phyloP scores from a whole-genome alignment of 2,113 vertebrate genomes.

The Lichenostomus cassidix region DNA sequence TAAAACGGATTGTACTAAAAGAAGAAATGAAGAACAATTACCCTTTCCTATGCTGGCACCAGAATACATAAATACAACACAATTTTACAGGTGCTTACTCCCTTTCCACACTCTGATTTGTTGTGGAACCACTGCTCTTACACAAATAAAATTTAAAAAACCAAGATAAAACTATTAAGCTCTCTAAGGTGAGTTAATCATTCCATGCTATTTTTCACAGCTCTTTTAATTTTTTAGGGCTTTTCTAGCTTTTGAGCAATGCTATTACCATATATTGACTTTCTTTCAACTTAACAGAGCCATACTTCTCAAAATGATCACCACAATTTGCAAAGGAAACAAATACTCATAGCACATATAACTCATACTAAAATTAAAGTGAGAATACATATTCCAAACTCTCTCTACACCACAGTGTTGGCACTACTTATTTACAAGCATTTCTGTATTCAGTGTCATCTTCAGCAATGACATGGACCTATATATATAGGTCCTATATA shows the following conservation, averaged over 20 bases:
- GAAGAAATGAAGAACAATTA: neutral
- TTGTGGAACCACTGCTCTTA: neutral
- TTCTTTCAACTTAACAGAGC: neutral
- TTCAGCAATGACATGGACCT: neutral
- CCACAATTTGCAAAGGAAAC: neutral
- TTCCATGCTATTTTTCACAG: neutral
- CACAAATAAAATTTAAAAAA: neutral
- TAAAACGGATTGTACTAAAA: neutral
- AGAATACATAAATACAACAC: neutral
- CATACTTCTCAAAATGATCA: neutral
- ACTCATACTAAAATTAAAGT: neutral
- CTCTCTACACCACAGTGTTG: neutral
- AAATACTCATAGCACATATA: neutral
- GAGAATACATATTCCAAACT: neutral
- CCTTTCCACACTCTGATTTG: neutral
- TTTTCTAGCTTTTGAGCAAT: neutral
- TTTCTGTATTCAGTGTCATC: neutral
- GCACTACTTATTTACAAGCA: neutral
- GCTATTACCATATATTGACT: neutral
- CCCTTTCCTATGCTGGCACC: neutral
- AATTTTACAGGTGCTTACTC: neutral
- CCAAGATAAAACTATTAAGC: neutral
- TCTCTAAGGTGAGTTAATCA: neutral
- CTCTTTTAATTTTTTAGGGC: fast-evolving
- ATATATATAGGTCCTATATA: too few relatives aligned